Conservation (phyloP, 2,888 invertebrate genomes). For the Drosophila stalkeri region DNA sequence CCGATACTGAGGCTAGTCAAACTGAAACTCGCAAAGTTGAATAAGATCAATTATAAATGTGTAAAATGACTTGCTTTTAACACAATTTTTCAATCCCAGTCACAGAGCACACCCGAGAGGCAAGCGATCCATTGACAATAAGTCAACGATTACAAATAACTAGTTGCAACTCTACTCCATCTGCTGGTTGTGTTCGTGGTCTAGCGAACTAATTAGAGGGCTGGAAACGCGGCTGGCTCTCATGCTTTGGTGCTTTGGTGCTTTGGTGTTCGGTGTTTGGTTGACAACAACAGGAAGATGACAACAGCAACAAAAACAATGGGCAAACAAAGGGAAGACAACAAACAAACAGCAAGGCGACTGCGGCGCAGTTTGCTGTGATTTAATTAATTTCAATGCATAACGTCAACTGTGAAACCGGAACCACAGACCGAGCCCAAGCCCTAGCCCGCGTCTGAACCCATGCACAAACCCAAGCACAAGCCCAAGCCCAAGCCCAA, state of each 20-base stretch:
- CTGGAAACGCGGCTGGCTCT: constrained; percentile 59
- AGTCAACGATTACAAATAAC: constrained; percentile 72
- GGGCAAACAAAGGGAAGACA: constrained; percentile 39
- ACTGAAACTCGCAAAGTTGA: neutral
- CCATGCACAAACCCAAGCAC: constrained; percentile 32
- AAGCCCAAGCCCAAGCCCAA: constrained; percentile 17
- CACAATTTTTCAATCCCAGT: neutral
- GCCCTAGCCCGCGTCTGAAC: constrained; percentile 12
- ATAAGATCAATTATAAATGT: too few relatives aligned
- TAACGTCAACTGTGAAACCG: constrained; percentile 79
- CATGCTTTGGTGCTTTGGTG: constrained; percentile 58
- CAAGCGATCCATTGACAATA: constrained; percentile 45
- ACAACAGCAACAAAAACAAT: constrained; percentile 34
- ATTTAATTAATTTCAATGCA: constrained; percentile 83
- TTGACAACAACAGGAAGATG: constrained; percentile 52
- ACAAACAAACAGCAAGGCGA: constrained; percentile 42
- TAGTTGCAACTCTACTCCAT: constrained; percentile 41
- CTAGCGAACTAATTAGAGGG: constrained; percentile 74
- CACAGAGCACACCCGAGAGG: neutral
- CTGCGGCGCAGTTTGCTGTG: constrained; percentile 71
- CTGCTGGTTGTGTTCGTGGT: constrained; percentile 31
- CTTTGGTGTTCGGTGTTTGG: constrained; percentile 61
- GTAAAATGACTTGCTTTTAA: neutral
- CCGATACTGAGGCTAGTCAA: neutral
- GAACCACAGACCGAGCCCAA: constrained; percentile 57